Base-by-base conservation (phyloP, 1,140 invertebrate species). In the Probaryconus sp. region DNA sequence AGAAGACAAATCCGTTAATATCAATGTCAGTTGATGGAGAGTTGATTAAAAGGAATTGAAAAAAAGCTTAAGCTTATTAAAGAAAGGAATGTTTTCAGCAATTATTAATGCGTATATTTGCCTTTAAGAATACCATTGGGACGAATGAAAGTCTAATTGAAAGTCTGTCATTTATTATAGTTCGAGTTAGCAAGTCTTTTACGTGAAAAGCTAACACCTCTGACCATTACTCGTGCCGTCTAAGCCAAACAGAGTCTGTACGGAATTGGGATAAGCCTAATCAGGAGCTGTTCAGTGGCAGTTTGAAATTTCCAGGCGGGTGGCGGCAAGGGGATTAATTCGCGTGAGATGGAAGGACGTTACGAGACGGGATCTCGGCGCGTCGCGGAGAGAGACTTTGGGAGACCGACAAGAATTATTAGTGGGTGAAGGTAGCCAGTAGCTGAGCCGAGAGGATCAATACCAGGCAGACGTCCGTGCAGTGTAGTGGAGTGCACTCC, bases 381-480 rank as follows among this genome's bases (percentile, higher is more conserved):
- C 78, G 80, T 75, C 81, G 81, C 78, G 79, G 83, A 83, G 80
- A 79, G 81, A 82, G 80, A 81, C 82, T 86, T 85, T 79, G 78
- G 84, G 85, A 85, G 85, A 85, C 85, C 86, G 85, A 87, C 85
- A 87, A 87, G 85, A 88, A 87, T 88, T 87, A 88, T 88, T 87
- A 87, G 86, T 85, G 85, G 85, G 85, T 83, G 83, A 88, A 87
- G 84, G 85, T 88, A 86, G 85, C 85, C 85, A 82, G 84, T 85
- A 83, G 83, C 84, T 83, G 82, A 86, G 83, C 83, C 79, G 80
- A 81, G 83, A 81, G 81, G 84, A 86, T 86, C 84, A 87, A 86
- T 87, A 87, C 84, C 77, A 83, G 83, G 83, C 85, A 87, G 84
- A 81, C 83, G 82, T 83, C 81, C 81, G 78, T 83, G 79, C 82